These are phyloP conservation scores for Hippopotamyrus pictus DNA, from an alignment of 2,797 vertebrate genomes.

Conservation along the genomic window DNA sequence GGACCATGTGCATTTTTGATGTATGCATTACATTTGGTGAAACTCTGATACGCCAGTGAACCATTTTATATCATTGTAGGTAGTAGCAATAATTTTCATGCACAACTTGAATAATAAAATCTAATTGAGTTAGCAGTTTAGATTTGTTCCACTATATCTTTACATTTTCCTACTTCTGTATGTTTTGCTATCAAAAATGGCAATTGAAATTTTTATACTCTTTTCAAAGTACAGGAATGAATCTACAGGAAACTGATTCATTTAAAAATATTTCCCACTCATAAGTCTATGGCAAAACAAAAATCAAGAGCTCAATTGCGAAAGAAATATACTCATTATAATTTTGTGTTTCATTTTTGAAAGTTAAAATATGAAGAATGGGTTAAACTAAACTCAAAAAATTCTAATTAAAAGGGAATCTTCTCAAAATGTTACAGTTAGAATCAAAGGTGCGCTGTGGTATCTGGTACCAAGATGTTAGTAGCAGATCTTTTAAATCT, in stretches of 20 bases:
- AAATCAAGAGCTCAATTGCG: background rate
- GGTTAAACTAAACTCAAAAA: background rate
- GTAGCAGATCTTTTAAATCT: background rate
- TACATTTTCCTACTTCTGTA: background rate
- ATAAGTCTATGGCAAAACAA: background rate
- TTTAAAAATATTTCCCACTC: background rate
- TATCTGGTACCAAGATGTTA: background rate
- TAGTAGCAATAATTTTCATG: background rate
- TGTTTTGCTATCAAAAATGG: background rate
- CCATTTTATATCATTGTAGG: background rate
- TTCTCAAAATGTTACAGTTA: background rate
- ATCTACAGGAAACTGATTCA: background rate
- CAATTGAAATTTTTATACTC: background rate
- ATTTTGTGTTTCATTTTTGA: background rate
- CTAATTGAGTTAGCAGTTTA: background rate
- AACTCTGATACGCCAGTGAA: background rate
- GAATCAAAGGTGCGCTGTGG: background rate
- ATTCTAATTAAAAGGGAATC: background rate
- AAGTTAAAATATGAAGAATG: background rate
- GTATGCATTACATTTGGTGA: background rate
- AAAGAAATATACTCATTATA: background rate
- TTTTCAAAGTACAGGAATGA: background rate
- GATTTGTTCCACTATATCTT: background rate
- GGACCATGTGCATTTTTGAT: background rate
- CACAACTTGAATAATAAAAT: background rate